These are phyloP conservation scores for Okapia johnstoni DNA, from an alignment of 2,113 vertebrate genomes.

Conservation along the genomic window DNA sequence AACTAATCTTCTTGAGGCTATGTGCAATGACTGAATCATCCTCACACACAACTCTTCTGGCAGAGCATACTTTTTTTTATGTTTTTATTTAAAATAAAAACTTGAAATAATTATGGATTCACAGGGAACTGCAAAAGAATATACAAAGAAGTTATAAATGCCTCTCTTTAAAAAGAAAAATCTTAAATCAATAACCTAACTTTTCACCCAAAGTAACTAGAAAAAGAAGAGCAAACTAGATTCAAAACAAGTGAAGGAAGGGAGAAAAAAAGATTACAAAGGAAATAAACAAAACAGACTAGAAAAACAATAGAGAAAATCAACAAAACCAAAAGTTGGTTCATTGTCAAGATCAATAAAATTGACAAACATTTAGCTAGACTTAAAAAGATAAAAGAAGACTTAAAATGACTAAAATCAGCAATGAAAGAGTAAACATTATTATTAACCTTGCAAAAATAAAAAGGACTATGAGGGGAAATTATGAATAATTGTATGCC, in stretches of 20 bases:
- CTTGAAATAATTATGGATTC: neutral
- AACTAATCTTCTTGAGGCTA: neutral
- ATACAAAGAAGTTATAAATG: neutral
- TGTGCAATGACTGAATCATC: neutral
- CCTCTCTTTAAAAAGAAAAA: neutral
- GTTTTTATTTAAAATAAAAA: neutral
- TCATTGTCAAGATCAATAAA: neutral
- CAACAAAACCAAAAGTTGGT: neutral
- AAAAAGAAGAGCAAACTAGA: slow-evolving; percentile 1
- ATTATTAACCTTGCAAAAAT: neutral
- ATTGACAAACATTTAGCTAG: neutral
- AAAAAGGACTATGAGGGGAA: neutral
- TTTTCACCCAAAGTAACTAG: neutral
- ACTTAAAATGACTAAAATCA: neutral
- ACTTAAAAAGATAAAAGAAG: neutral
- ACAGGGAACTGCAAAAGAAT: neutral
- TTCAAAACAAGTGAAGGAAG: neutral
- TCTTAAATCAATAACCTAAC: neutral
- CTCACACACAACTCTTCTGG: neutral
- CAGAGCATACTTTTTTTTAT: neutral
- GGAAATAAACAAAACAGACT: neutral
- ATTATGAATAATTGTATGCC: neutral
- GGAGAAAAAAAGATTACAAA: neutral
- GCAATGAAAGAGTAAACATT: neutral
- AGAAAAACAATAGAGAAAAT: neutral